Evolutionary conservation across 2,113 vertebrate genomes (phyloP), one percentile per base, ranked within the genome.

Genomic region (Antechinus stuartii): DNA sequence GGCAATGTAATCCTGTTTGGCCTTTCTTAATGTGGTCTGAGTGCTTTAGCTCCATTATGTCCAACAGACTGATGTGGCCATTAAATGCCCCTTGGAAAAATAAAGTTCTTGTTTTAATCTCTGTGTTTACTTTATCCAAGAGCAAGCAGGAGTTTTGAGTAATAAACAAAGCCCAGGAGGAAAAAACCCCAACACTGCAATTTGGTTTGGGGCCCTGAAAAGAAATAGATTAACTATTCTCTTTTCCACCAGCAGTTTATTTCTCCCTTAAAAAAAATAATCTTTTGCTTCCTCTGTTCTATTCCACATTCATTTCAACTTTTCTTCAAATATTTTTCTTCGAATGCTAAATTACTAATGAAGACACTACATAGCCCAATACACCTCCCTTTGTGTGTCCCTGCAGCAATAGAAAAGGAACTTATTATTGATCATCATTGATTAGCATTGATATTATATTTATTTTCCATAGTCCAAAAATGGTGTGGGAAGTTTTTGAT

Each of bases 381-480:
- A 16, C 1, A 42, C 19, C 35, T 22, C 30, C 89, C 16, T 95
- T 91, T 4, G 9, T 91, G 25, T 93, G 23, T 90, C 93, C 30
- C 30, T 22, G 68, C 94, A 94, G 95, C 91, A 95, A 96, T 96
- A 89, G 8, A 9, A 90, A n/a, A 12, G 30, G 30, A 91, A 50
- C 26, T 3, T n/a, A 53, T 57, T 54, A 7, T n/a, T n/a, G 35
- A 76, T n/a, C 68, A 76, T 76, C 35, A 76, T 76, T 76, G n/a
- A n/a, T 84, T 42, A 42, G 1, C 1, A 22, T 8, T 7, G n/a
- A 84, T 84, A 84, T 76, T n/a, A 19, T n/a, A 76, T 42, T 84
- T 35, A 84, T 42, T 5, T 76, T 57, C 46, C 47, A 46, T 27
- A 47, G 23, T 47, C 92, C 91, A 89, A 93, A 91, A 89, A 54